These are phyloP conservation scores for Piprites chloris DNA, from an alignment of 2,113 vertebrate species.

Conservation along the genomic window DNA sequence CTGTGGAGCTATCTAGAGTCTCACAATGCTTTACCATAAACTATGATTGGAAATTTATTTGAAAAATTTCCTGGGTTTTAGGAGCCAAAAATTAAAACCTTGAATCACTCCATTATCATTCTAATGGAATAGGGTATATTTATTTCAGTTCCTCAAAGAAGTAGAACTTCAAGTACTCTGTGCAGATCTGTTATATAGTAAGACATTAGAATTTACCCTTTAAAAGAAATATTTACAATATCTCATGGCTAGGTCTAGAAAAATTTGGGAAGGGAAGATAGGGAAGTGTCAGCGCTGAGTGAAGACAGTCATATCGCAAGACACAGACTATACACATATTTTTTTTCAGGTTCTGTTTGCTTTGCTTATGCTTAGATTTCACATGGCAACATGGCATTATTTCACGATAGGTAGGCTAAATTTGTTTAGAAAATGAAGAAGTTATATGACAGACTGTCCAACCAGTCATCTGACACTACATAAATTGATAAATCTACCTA, in stretches of 20 bases:
- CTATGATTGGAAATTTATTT: not conserved
- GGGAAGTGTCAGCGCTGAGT: not conserved
- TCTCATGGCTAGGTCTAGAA: not conserved
- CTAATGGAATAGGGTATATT: not conserved
- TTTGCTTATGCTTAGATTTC: not conserved
- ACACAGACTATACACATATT: not conserved
- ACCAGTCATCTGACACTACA: not conserved
- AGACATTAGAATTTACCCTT: not conserved
- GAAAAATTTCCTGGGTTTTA: not conserved
- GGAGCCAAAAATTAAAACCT: not conserved
- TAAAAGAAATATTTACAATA: not conserved
- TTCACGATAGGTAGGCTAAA: not conserved
- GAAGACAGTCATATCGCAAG: not conserved
- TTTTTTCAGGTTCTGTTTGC: not conserved
- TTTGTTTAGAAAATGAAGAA: not conserved
- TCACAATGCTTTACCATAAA: not conserved
- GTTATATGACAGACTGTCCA: not conserved
- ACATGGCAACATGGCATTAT: not conserved
- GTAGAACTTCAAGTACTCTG: not conserved
- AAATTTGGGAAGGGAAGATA: not conserved
- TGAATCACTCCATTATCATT: not conserved
- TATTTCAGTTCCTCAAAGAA: not conserved
- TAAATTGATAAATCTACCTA: not conserved
- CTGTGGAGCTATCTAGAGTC: not conserved
- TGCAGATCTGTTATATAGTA: not conserved